phyloP scores from a whole-genome alignment of 2,888 invertebrate genomes.

The Petrolisthes cinctipes region DNA sequence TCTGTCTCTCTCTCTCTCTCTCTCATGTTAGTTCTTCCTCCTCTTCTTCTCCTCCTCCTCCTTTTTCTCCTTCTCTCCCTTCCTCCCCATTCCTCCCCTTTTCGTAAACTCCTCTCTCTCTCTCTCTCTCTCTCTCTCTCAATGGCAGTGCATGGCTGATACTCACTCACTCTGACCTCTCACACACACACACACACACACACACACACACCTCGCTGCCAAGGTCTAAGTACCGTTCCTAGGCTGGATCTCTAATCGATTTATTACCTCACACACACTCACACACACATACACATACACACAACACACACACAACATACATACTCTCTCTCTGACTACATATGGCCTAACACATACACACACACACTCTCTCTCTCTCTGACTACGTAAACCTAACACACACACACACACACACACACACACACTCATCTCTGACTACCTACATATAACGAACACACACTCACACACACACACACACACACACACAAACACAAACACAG shows the following conservation, averaged over 20 bases:
- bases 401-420: background rate
- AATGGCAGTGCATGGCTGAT: background rate
- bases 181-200: background rate
- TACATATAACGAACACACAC: too few relatives aligned
- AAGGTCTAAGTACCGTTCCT: too few relatives aligned
- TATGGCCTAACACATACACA: background rate
- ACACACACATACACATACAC: too few relatives aligned
- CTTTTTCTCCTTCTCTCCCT: background rate
- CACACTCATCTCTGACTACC: background rate
- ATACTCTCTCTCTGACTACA: background rate
- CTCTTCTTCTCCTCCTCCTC: background rate
- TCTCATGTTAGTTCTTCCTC: background rate
- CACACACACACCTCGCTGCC: background rate
- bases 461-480: too few relatives aligned
- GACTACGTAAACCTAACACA: background rate
- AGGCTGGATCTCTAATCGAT: background rate
- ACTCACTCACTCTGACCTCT: slow-evolving; percentile 1
- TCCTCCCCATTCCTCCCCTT: background rate
- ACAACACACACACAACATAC: background rate
- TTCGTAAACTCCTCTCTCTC: background rate
- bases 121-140: background rate
- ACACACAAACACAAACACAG: too few relatives aligned
- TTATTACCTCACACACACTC: background rate
- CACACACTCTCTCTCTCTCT: background rate
- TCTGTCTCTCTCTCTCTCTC: background rate